Conservation (phyloP, 2,888 invertebrate species). For the Minunthozetes semirufus region DNA sequence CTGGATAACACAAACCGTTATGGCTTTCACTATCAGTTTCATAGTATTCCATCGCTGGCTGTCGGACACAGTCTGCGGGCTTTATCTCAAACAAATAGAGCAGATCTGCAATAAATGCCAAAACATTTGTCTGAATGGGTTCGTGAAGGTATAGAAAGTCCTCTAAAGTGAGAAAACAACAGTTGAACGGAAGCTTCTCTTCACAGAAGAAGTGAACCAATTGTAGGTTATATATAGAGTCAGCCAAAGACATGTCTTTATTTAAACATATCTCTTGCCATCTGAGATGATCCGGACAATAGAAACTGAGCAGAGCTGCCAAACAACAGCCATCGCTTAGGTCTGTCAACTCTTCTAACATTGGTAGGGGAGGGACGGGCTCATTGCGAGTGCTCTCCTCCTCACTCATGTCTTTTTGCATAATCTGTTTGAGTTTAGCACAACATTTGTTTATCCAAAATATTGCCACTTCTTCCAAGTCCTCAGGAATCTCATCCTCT, state of each 20-base stretch:
- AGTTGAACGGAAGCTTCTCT: slow-evolving; percentile 72
- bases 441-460: slow-evolving; percentile 85
- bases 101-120: slow-evolving; percentile 85
- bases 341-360: slow-evolving; percentile 68
- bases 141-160: slow-evolving; percentile 89
- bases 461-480: slow-evolving; percentile 66
- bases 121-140: slow-evolving; percentile 81
- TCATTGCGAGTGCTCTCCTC: slow-evolving; percentile 37
- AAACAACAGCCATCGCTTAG: slow-evolving; percentile 84
- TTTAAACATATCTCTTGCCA: slow-evolving; percentile 58
- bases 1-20: slow-evolving; percentile 24
- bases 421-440: slow-evolving; percentile 58
- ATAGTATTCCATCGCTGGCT: slow-evolving; percentile 53
- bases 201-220: slow-evolving; percentile 80
- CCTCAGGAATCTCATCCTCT: slow-evolving; percentile 32
- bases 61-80: slow-evolving; percentile 71
- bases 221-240: slow-evolving; percentile 83
- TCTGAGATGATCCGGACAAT: slow-evolving; percentile 70
- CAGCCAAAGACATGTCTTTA: slow-evolving; percentile 55
- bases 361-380: slow-evolving; percentile 50
- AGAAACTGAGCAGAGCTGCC: slow-evolving; percentile 78
- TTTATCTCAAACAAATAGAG: slow-evolving; percentile 89
- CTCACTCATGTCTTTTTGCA: slow-evolving; percentile 40
- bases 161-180: slow-evolving; percentile 90
- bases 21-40: neutral